Evolutionary conservation across 2,888 invertebrate species (phyloP).

Genomic region (Nomada lathburiana): DNA sequence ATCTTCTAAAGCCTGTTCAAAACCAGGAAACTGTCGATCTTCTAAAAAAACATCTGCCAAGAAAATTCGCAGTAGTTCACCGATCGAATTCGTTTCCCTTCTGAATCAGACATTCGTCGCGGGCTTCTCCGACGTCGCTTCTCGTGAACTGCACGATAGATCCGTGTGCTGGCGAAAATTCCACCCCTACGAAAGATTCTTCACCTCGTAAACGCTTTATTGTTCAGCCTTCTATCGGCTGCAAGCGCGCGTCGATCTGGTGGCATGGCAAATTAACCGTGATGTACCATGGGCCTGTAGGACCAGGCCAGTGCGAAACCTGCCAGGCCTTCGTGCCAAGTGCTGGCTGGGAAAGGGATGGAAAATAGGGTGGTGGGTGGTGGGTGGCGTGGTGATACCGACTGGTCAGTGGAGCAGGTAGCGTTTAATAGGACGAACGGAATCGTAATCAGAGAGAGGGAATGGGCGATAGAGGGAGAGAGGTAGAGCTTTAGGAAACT

Average conservation of each 20-base stretch:
- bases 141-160: neutral
- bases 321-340: conserved; percentile 1
- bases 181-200: neutral
- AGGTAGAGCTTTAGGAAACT: conserved; percentile 52
- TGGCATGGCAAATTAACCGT: conserved; percentile 40
- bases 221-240: conserved; percentile 25
- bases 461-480: no score
- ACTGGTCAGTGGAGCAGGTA: conserved; percentile 61
- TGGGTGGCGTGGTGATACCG: conserved; percentile 43
- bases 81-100: neutral
- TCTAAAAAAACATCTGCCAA: no score
- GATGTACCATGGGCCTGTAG: conserved; percentile 24
- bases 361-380: conserved; percentile 3
- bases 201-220: conserved; percentile 31
- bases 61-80: neutral
- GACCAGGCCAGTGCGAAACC: conserved; percentile 32
- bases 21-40: neutral
- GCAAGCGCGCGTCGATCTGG: conserved; percentile 27
- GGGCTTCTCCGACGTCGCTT: neutral
- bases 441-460: conserved; percentile 40
- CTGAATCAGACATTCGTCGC: neutral
- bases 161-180: neutral
- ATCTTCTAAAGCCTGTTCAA: no score
- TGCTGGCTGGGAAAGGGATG: neutral
- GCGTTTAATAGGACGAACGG: conserved; percentile 65